phyloP scores from a whole-genome alignment of 2,113 vertebrate genomes.

The Rhombomys opimus region DNA sequence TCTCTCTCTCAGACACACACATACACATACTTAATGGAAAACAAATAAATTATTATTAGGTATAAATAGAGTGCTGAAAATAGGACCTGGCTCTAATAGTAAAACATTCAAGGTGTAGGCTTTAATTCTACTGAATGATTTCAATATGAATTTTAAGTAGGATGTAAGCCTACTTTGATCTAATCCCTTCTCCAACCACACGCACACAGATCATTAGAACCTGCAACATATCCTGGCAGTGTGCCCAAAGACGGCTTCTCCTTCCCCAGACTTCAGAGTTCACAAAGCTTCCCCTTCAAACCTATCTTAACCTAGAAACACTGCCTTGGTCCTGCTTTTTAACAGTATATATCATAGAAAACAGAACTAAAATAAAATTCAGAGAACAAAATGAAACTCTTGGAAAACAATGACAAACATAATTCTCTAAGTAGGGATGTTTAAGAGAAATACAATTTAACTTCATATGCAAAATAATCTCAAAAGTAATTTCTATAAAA shows the following conservation, averaged over 20 bases:
- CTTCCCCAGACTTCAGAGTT: neutral
- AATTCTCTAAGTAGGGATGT: neutral
- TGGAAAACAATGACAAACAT: neutral
- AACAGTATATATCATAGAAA: neutral
- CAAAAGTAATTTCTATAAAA: slow-evolving; percentile 28
- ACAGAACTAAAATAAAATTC: slow-evolving; percentile 33
- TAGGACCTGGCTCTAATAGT: neutral
- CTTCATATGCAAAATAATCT: slow-evolving; percentile 35
- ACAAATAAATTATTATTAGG: slow-evolving; percentile 24
- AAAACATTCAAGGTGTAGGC: neutral
- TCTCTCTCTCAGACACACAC: neutral
- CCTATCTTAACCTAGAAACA: neutral
- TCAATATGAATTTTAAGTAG: slow-evolving; percentile 3
- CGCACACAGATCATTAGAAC: neutral
- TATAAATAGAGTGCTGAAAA: neutral
- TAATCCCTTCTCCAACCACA: neutral
- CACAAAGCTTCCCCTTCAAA: neutral
- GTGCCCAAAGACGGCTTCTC: neutral
- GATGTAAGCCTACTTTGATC: neutral
- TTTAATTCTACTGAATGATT: neutral
- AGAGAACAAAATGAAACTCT: neutral
- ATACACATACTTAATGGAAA: neutral
- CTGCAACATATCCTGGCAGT: neutral
- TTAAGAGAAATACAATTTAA: slow-evolving; percentile 2
- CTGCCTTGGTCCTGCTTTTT: neutral